Evolutionary conservation across 2,113 vertebrate genomes (phyloP).

Genomic region (Lynx canadensis): DNA sequence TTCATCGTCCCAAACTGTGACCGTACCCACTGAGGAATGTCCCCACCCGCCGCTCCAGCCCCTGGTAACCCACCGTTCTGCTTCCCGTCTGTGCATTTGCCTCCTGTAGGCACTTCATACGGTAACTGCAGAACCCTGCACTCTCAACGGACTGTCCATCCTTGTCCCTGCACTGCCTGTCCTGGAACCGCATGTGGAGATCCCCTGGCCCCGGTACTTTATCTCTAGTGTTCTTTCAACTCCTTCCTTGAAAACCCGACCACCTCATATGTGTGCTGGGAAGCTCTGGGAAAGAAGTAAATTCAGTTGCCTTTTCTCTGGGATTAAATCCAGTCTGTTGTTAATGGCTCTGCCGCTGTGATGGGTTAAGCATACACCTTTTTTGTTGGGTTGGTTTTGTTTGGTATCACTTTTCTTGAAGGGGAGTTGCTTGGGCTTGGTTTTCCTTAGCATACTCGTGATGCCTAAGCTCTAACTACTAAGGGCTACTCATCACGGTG

Average conservation of each 20-base stretch:
- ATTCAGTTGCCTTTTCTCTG: neutral
- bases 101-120: neutral
- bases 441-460: neutral
- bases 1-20: neutral
- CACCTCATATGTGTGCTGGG: neutral
- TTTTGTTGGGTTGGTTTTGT: neutral
- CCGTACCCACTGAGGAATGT: accelerated
- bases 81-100: accelerated
- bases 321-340: neutral
- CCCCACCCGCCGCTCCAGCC: neutral
- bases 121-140: neutral
- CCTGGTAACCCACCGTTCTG: accelerated
- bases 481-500: neutral
- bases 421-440: neutral
- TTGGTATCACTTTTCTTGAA: neutral
- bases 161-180: accelerated
- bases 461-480: neutral
- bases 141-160: accelerated
- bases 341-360: neutral
- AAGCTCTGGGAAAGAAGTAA: neutral
- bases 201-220: neutral
- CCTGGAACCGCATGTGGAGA: neutral
- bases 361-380: too few species aligned
- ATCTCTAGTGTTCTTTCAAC: too few species aligned
- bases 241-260: neutral